These are phyloP conservation scores for Drosophila varians DNA, from an alignment of 1,140 invertebrate genomes.

Conservation along the genomic window DNA sequence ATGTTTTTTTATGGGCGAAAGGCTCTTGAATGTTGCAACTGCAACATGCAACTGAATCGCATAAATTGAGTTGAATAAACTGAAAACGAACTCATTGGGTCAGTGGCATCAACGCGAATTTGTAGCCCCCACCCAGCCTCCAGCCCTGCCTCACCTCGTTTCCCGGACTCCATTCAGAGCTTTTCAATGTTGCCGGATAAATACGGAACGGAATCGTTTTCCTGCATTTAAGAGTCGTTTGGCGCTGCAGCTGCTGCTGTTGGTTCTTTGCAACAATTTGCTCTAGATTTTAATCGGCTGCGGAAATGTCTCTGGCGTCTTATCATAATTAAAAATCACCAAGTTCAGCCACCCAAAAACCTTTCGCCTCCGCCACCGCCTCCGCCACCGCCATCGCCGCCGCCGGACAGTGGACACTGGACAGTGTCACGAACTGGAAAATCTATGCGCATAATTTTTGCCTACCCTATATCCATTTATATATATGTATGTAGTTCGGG, in stretches of 20 bases:
- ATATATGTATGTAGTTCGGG: not conserved
- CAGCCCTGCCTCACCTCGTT: not conserved
- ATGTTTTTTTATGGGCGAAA: not conserved
- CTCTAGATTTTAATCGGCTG: conserved; percentile 67
- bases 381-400: no score
- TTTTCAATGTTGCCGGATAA: conserved; percentile 58
- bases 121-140: not conserved
- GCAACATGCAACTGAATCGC: not conserved
- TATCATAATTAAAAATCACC: conserved; percentile 81
- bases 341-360: conserved; percentile 51
- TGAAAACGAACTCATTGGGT: conserved; percentile 68
- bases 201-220: conserved; percentile 63
- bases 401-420: conserved; percentile 7
- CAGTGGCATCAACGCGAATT: conserved; percentile 61
- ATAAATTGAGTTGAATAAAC: conserved; percentile 43
- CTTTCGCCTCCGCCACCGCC: not conserved
- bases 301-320: conserved; percentile 65
- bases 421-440: conserved; percentile 53
- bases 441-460: conserved; percentile 46
- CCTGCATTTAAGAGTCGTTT: conserved; percentile 21
- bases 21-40: not conserved
- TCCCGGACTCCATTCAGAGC: conserved; percentile 19
- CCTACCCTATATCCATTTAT: conserved; percentile 28
- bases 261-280: conserved; percentile 54
- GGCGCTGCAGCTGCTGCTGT: conserved; percentile 1